Conservation (phyloP, 2,797 vertebrate genomes). For the Fringilla coelebs region DNA sequence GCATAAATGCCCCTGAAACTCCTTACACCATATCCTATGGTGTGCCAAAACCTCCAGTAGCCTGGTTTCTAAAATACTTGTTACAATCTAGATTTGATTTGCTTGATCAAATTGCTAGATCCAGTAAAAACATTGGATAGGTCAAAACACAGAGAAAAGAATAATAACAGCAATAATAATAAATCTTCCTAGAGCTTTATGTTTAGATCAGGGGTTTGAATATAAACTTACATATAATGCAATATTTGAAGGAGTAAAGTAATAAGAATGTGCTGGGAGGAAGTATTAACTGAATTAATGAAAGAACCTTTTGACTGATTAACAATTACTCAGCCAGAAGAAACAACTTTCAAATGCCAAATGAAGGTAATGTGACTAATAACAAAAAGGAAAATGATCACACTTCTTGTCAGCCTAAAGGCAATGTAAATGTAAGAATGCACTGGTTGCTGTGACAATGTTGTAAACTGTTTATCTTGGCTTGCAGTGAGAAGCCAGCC, state of each 20-base stretch:
- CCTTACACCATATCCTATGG: background rate
- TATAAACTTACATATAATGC: background rate
- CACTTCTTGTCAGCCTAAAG: background rate
- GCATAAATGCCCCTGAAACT: background rate
- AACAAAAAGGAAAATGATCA: background rate
- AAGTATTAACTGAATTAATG: background rate
- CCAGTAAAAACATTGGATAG: background rate
- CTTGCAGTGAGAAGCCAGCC: background rate
- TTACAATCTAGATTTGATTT: conserved; percentile 6
- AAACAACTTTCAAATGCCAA: background rate
- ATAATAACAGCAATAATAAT: background rate
- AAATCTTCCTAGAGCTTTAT: background rate
- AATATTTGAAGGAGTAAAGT: conserved; percentile 15
- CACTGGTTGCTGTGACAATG: background rate
- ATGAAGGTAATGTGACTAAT: conserved; percentile 10
- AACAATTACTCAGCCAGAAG: conserved; percentile 1
- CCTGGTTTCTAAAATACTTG: background rate
- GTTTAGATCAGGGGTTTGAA: background rate
- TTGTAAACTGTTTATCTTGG: conserved; percentile 2
- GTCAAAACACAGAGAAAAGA: background rate
- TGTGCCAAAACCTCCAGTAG: background rate
- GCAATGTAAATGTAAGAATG: background rate
- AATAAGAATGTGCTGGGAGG: background rate
- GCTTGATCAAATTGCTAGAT: background rate
- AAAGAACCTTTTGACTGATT: background rate